A percentile compares a stretch with the other conserved stretches of the same genome.
Evolutionary conservation across 2,113 vertebrate species (phyloP).

Genomic region (Synchiropus splendidus): DNA sequence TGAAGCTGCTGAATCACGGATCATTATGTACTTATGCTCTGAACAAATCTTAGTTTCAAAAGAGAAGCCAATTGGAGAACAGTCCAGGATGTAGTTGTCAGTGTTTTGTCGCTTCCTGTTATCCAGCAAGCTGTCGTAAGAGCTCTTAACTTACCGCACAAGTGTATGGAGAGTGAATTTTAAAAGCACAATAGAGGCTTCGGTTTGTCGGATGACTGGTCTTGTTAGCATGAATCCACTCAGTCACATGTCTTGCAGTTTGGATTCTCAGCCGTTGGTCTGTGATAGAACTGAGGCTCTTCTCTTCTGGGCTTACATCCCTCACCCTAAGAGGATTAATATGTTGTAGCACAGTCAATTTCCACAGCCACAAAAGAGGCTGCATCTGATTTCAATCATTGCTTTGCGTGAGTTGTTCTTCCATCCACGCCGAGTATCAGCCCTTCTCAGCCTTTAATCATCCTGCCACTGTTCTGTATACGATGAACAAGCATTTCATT

Average conservation of each 20-base stretch:
- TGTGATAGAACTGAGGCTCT: slow-evolving; percentile 45
- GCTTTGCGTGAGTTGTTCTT: slow-evolving; percentile 24
- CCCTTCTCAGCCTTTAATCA: slow-evolving; percentile 12
- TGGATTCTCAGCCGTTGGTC: slow-evolving; percentile 49
- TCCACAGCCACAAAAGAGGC: slow-evolving; percentile 22
- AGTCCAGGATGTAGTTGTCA: no score
- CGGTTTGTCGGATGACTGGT: slow-evolving; percentile 29
- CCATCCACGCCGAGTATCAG: slow-evolving; percentile 20
- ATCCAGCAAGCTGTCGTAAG: no score
- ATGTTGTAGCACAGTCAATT: slow-evolving; percentile 13
- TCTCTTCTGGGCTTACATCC: slow-evolving; percentile 44
- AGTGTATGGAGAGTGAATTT: slow-evolving; percentile 6
- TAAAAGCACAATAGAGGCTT: slow-evolving; percentile 12
- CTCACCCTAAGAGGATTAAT: slow-evolving; percentile 54
- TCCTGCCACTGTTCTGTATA: slow-evolving; percentile 4
- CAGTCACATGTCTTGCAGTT: slow-evolving; percentile 61
- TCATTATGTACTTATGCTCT: no score
- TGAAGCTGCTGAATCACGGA: no score
- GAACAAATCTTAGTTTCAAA: no score
- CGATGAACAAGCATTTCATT: slow-evolving; percentile 20
- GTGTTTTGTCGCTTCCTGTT: no score
- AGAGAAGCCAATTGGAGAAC: no score
- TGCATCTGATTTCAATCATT: slow-evolving; percentile 15
- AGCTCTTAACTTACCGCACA: no score
- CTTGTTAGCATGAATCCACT: slow-evolving; percentile 47